Conservation (phyloP, 2,797 vertebrate genomes). For the Enteromius anoplus region DNA sequence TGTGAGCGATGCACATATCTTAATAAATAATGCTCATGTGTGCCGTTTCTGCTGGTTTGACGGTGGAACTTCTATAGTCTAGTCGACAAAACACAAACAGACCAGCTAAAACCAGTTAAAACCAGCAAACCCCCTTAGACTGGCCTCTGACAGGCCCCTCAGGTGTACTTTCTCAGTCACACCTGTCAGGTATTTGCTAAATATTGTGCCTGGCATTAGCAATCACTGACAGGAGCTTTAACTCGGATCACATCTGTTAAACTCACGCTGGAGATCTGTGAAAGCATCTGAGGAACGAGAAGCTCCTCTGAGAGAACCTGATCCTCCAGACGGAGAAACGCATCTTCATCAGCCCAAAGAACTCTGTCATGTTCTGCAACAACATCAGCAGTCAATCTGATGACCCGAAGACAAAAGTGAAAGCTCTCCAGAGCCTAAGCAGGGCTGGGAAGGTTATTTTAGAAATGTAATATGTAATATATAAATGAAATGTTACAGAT, state of each 20-base stretch:
- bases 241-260: not conserved
- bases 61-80: not conserved
- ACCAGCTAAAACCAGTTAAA: not conserved
- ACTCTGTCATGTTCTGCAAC: constrained; percentile 8
- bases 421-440: not conserved
- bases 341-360: constrained; percentile 7
- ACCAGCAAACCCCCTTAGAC: not conserved
- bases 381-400: not conserved
- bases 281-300: not conserved
- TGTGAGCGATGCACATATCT: not conserved
- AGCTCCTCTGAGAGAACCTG: not conserved
- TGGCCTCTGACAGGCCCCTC: not conserved
- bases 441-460: too few species aligned
- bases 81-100: not conserved
- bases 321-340: not conserved
- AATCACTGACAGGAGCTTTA: not conserved
- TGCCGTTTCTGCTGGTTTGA: not conserved
- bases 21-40: not conserved
- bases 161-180: not conserved
- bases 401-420: not conserved
- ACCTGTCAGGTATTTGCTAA: not conserved
- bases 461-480: too few species aligned
- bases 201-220: too few species aligned
- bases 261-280: not conserved
- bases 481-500: too few species aligned